These are phyloP conservation scores for Colossoma macropomum DNA, from an alignment of 2,113 vertebrate genomes.

Conservation along the genomic window DNA sequence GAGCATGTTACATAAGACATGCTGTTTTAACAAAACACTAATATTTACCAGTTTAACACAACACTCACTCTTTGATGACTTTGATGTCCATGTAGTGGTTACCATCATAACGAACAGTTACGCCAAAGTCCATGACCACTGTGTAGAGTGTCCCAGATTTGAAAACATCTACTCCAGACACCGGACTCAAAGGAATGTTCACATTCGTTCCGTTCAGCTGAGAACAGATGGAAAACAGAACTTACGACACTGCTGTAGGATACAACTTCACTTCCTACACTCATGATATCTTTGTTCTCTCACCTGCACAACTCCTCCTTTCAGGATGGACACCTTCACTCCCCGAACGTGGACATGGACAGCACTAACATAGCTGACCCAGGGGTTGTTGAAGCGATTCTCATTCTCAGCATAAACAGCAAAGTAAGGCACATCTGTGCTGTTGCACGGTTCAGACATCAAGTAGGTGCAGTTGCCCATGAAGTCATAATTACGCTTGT, in stretches of 20 bases:
- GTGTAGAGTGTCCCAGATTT: conserved; percentile 57
- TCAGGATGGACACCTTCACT: conserved; percentile 76
- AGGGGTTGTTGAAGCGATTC: conserved; percentile 70
- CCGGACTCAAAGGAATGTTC: conserved; percentile 54
- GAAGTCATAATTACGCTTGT: conserved; percentile 69
- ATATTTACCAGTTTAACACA: conserved; percentile 51
- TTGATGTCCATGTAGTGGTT: conserved; percentile 78
- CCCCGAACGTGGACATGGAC: conserved; percentile 72
- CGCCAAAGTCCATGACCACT: conserved; percentile 70
- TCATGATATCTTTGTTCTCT: conserved; percentile 7
- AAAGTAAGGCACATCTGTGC: conserved; percentile 65
- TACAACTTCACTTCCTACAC: conserved; percentile 14
- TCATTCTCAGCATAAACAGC: conserved; percentile 77
- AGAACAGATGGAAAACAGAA: not conserved
- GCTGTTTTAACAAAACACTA: not conserved
- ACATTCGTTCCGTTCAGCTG: conserved; percentile 60
- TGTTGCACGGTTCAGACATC: conserved; percentile 73
- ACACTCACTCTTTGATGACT: conserved; percentile 77
- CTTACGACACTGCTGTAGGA: not conserved
- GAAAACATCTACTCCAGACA: conserved; percentile 50
- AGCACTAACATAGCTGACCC: conserved; percentile 77
- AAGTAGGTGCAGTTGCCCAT: conserved; percentile 83
- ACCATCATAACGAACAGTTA: conserved; percentile 79
- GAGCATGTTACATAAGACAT: conserved; percentile 16
- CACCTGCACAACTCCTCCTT: conserved; percentile 78